phyloP scores from a whole-genome alignment of 2,113 vertebrate species.

The Aldabrachelys gigantea region DNA sequence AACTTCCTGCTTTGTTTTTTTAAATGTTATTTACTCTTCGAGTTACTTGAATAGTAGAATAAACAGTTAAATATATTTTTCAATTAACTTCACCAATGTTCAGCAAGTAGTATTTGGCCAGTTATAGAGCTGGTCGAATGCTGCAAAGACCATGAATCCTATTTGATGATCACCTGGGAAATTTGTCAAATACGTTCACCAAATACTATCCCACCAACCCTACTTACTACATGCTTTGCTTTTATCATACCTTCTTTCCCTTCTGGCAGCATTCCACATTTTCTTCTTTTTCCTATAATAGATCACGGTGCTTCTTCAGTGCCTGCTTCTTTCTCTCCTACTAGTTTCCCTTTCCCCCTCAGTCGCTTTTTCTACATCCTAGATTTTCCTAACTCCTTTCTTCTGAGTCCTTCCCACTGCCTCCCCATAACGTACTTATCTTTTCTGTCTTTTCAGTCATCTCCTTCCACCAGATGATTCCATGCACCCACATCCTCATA shows the following conservation, averaged over 20 bases:
- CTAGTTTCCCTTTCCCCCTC: background rate
- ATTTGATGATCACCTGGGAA: conserved; percentile 68
- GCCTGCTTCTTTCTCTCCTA: conserved; percentile 70
- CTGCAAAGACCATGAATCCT: conserved; percentile 43
- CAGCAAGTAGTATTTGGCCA: conserved; percentile 74
- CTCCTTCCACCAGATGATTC: background rate
- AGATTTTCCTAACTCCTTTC: background rate
- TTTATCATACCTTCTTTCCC: conserved; percentile 74
- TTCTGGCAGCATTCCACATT: conserved; percentile 75
- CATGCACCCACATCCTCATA: background rate
- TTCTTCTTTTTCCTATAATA: conserved; percentile 73
- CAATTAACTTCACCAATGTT: conserved; percentile 32
- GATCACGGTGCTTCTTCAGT: conserved; percentile 72
- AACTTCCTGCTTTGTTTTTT: conserved; percentile 33
- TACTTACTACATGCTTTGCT: conserved; percentile 69
- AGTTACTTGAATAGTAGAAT: conserved; percentile 38
- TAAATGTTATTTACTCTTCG: conserved; percentile 36
- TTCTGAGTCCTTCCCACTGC: background rate
- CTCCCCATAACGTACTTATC: background rate
- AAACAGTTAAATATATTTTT: conserved; percentile 18
- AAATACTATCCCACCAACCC: conserved; percentile 65
- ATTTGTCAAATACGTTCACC: conserved; percentile 62
- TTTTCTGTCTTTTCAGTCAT: background rate
- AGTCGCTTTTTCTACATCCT: background rate
- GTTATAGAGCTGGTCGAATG: conserved; percentile 33